Conservation (phyloP, 2,888 invertebrate species). For the Labia minor region DNA sequence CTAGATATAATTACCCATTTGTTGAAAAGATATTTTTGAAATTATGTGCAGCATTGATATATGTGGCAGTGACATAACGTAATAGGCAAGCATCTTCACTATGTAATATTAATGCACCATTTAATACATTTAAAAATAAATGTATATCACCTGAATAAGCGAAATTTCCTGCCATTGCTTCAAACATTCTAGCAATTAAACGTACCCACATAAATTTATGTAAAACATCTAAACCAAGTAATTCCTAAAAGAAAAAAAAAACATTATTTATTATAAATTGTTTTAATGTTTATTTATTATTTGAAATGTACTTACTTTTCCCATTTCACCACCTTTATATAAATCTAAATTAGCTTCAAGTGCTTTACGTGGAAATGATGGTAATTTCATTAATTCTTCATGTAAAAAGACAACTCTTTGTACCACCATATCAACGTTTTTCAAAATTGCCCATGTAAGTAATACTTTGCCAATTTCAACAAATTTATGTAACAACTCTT, state of each 20-base stretch:
- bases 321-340: conserved; percentile 79
- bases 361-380: conserved; percentile 95
- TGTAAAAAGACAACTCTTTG: conserved; percentile 96
- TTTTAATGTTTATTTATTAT: not conserved
- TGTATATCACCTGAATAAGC: conserved; percentile 95
- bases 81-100: conserved; percentile 94
- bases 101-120: conserved; percentile 91
- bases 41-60: conserved; percentile 94
- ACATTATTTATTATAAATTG: not conserved
- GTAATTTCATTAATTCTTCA: conserved; percentile 96
- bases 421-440: conserved; percentile 89
- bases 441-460: conserved; percentile 81
- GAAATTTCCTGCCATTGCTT: conserved; percentile 95
- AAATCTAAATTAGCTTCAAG: conserved; percentile 91
- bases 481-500: conserved; percentile 85
- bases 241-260: conserved; percentile 44
- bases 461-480: conserved; percentile 94
- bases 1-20: conserved; percentile 70
- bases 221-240: conserved; percentile 85
- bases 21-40: conserved; percentile 98
- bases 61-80: conserved; percentile 91
- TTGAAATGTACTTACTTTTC: conserved; percentile 48
- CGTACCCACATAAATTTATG: conserved; percentile 99
- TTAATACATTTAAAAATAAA: conserved; percentile 91
- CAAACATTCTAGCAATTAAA: conserved; percentile 90